These are phyloP conservation scores for Caerostris darwini DNA, from an alignment of 1,140 invertebrate genomes.

Conservation along the genomic window DNA sequence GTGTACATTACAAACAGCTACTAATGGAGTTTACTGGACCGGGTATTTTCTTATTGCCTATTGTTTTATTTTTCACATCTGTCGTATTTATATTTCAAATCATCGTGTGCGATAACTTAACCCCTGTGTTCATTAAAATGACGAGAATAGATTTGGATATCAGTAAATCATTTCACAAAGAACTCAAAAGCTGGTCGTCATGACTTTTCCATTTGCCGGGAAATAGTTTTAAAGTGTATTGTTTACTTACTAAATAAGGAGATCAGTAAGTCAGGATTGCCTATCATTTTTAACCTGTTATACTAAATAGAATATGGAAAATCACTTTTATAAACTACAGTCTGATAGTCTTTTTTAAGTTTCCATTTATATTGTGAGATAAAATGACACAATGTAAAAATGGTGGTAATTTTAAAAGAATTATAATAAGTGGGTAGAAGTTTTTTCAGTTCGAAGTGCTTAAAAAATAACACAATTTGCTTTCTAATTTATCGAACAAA, in stretches of 20 bases:
- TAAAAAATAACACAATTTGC: too few species aligned
- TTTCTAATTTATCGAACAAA: too few species aligned
- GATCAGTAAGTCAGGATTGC: background rate
- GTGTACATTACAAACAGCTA: constrained; percentile 38
- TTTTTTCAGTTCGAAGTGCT: too few species aligned
- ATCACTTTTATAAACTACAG: too few species aligned
- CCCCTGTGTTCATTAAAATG: constrained; percentile 43
- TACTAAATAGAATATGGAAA: background rate
- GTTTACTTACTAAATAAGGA: background rate
- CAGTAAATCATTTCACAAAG: background rate
- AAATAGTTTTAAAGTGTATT: background rate
- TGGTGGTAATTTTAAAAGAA: too few species aligned
- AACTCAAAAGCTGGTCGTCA: constrained; percentile 2
- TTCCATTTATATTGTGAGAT: too few species aligned
- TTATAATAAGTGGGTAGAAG: too few species aligned
- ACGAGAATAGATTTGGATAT: constrained; percentile 7
- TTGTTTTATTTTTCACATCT: constrained; percentile 49
- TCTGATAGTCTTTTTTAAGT: too few species aligned
- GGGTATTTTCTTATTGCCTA: constrained; percentile 19
- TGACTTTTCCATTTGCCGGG: background rate
- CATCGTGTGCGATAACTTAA: background rate
- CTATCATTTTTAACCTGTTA: background rate
- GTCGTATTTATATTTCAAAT: background rate
- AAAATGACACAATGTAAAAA: too few species aligned
- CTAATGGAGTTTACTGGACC: constrained; percentile 40